Evolutionary conservation across 2,888 invertebrate species (phyloP), one percentile per base, ranked within the genome.

Genomic region (Bellardia pandia): DNA sequence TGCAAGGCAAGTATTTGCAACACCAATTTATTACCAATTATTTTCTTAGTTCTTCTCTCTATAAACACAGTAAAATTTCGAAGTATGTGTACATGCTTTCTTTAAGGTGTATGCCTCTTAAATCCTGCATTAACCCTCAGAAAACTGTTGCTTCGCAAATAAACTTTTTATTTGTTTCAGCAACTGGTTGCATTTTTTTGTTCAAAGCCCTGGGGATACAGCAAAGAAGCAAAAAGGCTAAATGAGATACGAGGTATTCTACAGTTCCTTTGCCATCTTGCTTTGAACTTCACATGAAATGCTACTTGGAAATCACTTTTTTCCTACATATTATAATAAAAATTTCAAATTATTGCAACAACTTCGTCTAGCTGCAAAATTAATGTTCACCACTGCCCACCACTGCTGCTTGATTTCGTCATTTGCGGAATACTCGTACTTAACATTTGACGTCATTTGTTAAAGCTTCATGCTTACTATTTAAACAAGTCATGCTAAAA

Each of bases 351-450:
- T 77, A 62, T 72, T 84, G 66, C 45, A 45, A 83, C 82, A 71
- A 84, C 45, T 11, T 74, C 86, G 91, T 90, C 89, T 89, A 91
- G 89, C 90, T 89, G 89, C 90, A 91, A 90, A 37, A 91, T 91
- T 91, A 91, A 91, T 90, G 92, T 48, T 30, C 23, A 62, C 13
- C 62, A 51, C 11, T 68, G 58, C 48, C 71, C 76, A 76, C 33
- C 51, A 42, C 9, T 9, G 51, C 16, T 53, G 51, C 16, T 75
- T 62, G 60, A n/a, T 33, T 53, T n/a, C 16, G 37, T 51, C n/a
- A 51, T 51, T 69, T 68, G 45, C 14, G 64, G 30, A 13, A 40
- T 5, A 5, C 33, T 30, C 23, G 23, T 11, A 3, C 30, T 11
- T 64, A 75, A 40, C 14, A 37, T 76, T 72, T 42, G 56, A 33